A percentile compares a stretch with the other conserved stretches of the same genome.
phyloP scores from a whole-genome alignment of 2,888 invertebrate genomes.

The Sycophila texana region DNA sequence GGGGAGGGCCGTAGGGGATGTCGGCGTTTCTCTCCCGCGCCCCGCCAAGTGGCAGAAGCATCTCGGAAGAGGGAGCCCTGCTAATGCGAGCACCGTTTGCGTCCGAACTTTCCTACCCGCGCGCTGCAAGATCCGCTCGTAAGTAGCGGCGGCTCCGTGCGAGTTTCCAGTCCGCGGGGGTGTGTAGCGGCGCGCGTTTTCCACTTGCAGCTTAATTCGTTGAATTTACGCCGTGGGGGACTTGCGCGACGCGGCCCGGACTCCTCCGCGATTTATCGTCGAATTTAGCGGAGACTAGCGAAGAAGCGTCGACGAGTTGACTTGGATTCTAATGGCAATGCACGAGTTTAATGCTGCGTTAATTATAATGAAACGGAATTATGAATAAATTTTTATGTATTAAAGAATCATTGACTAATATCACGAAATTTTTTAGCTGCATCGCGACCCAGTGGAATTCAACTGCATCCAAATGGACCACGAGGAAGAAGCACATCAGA shows the following conservation, averaged over 20 bases:
- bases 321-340: not conserved
- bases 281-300: not conserved
- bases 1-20: too few species aligned
- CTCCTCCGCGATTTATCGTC: constrained; percentile 32
- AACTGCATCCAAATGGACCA: too few species aligned
- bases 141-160: constrained; percentile 20
- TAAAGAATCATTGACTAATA: too few species aligned
- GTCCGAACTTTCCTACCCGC: not conserved
- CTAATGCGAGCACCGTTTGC: constrained; percentile 3
- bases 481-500: too few species aligned
- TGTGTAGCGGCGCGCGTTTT: not conserved
- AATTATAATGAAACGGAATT: not conserved
- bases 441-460: too few species aligned
- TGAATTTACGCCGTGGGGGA: constrained; percentile 29
- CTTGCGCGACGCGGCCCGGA: not conserved
- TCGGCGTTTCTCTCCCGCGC: not conserved
- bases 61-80: not conserved
- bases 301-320: not conserved
- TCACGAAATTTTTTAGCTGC: too few species aligned
- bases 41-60: constrained; percentile 15
- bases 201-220: constrained; percentile 39
- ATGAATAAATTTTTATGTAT: too few species aligned
- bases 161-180: constrained; percentile 26
- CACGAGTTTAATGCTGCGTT: not conserved
- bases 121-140: not conserved